phyloP scores from a whole-genome alignment of 2,797 vertebrate species.

The Esox lucius region DNA sequence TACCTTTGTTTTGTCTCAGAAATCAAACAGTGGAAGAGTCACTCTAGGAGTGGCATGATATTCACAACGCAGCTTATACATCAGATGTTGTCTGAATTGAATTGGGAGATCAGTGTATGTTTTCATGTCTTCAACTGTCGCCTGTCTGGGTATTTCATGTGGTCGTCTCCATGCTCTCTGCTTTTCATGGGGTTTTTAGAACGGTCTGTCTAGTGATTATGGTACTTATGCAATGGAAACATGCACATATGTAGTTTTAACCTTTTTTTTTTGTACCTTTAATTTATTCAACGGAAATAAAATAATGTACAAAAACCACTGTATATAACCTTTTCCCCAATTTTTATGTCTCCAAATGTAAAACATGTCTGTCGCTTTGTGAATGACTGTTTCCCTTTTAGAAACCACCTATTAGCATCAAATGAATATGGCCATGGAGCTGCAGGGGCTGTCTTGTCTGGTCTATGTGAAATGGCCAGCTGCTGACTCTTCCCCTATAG shows the following conservation, averaged over 20 bases:
- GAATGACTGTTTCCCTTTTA: not conserved
- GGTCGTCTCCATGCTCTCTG: conserved; percentile 23
- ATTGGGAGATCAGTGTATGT: conserved; percentile 22
- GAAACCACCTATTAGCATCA: not conserved
- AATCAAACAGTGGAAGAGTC: conserved; percentile 2
- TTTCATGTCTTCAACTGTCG: conserved; percentile 37
- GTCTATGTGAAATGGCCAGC: conserved; percentile 61
- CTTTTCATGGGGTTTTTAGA: conserved; percentile 45
- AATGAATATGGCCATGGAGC: not conserved
- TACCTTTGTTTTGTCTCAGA: not conserved
- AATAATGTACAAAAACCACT: conserved; percentile 50
- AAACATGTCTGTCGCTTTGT: no score
- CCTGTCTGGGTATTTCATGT: conserved; percentile 40
- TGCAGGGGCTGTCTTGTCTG: conserved; percentile 34
- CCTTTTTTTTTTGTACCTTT: conserved; percentile 66
- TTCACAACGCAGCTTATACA: not conserved
- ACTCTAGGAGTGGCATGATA: not conserved
- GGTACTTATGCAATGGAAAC: conserved; percentile 60
- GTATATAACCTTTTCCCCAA: not conserved
- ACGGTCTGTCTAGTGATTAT: conserved; percentile 45
- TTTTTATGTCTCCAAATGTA: no score
- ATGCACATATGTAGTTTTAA: conserved; percentile 57
- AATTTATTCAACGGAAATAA: conserved; percentile 84
- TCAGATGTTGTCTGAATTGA: not conserved
- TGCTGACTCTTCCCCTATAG: conserved; percentile 62